Base-by-base conservation (phyloP, 2,888 invertebrate species). In the Andrena praecox region DNA sequence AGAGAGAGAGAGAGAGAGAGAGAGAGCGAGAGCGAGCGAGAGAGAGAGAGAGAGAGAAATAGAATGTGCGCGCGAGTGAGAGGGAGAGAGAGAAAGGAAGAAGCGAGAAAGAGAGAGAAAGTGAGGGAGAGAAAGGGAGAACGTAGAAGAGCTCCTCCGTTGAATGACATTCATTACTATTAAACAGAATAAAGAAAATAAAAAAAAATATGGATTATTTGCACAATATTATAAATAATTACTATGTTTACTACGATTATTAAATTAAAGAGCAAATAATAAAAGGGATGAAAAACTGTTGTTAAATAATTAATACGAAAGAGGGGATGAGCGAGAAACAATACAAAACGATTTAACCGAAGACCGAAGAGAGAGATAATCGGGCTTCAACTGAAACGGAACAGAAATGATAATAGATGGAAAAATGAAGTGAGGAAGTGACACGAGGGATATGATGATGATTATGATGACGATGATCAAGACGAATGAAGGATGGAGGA, bases 221-320 rank as follows among this genome's bases (percentile, higher is more conserved):
- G 93, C 93, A 93, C 93, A 93, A 92, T 92, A 93, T 93, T 93
- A 92, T 91, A 90, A 92, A 91, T 92, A 91, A 90, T 92, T 89
- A 93, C 90, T 91, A 91, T 89, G 90, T 93, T 93, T 90, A 91
- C 89, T 90, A 92, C 90, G 89, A 91, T 92, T 91, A 91, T 89
- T 89, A 88, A 91, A 91, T 89, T 90, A 89, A 91, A 87, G 89
- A 91, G 90, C 89, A 90, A 91, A 90, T 91, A 91, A 91, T 90
- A 87, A 89, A 86, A 77, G 73, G 85, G 84, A 80, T 80, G 63
- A 87, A 87, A 88, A 89, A 90, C 84, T 85, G 88, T 91, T 91
- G 91, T 91, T 91, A 88, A 91, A 91, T 89, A 86, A 89, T 89
- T 89, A 88, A 87, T 90, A 89, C 88, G 73, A 84, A 66, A 81